Conservation (phyloP, 92 coral and sea anemone genomes). For the Micromussa lordhowensis region DNA sequence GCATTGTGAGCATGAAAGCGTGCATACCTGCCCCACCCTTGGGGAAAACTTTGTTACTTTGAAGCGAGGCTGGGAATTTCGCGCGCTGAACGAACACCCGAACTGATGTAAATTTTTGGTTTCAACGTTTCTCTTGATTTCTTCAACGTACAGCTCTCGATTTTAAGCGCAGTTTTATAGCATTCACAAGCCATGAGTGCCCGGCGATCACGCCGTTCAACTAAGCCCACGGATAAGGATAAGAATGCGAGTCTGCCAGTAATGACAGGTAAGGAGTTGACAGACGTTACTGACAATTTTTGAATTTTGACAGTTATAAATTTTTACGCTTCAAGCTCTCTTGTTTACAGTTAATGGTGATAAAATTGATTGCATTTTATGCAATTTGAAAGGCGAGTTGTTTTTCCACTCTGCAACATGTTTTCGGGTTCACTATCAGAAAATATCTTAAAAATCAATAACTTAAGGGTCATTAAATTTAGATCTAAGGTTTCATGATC, state of each 20-base stretch:
- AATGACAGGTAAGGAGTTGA: conserved; percentile 8
- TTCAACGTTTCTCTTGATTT: background rate
- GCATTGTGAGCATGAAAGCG: background rate
- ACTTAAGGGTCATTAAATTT: background rate
- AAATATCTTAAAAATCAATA: background rate
- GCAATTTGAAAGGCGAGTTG: background rate
- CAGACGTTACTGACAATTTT: background rate
- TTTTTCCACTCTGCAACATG: background rate
- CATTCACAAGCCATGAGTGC: conserved; percentile 1
- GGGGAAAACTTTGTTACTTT: conserved; percentile 3
- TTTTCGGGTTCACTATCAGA: background rate
- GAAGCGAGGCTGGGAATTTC: conserved; percentile 38
- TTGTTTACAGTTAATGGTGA: background rate
- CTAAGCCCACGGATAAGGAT: background rate
- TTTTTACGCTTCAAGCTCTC: background rate
- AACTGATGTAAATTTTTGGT: background rate
- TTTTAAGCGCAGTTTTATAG: background rate
- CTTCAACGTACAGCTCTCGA: background rate
- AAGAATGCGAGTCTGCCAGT: background rate
- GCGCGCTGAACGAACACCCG: conserved; percentile 34
- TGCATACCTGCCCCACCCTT: conserved; percentile 10
- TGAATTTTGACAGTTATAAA: background rate
- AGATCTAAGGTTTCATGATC: too few relatives aligned
- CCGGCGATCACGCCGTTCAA: background rate
- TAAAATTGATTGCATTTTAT: too few relatives aligned